Percentiles rank a stretch among this genome's conserved stretches.
Conservation (phyloP, 2,113 vertebrate genomes). For the Bungarus multicinctus region DNA sequence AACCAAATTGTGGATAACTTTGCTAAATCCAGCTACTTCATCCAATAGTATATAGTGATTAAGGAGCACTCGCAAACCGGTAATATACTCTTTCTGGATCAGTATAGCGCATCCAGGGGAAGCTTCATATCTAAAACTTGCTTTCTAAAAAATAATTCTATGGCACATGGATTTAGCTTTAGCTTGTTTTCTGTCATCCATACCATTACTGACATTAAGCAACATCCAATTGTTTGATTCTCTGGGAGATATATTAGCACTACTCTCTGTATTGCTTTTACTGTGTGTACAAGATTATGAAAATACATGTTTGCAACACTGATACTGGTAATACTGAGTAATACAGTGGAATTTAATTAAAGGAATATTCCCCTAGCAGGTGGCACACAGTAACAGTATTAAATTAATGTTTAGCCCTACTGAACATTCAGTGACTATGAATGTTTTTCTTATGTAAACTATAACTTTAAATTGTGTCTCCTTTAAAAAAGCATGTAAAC, state of each 20-base stretch:
- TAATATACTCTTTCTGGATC: not conserved
- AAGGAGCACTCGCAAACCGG: not conserved
- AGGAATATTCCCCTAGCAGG: not conserved
- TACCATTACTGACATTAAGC: not conserved
- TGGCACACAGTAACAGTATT: not conserved
- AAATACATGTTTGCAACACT: not conserved
- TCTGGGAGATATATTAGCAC: not conserved
- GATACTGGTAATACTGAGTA: not conserved
- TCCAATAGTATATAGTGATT: not conserved
- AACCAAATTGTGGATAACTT: not conserved
- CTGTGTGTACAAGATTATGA: not conserved
- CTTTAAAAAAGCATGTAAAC: not conserved
- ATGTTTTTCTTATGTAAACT: not conserved
- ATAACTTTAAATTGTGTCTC: not conserved
- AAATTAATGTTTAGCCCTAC: not conserved
- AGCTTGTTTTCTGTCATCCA: not conserved
- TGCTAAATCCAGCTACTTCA: not conserved
- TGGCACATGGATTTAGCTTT: not conserved
- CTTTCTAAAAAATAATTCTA: not conserved
- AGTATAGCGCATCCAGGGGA: not conserved
- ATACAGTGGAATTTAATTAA: not conserved
- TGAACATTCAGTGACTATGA: not conserved
- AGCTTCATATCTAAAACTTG: not conserved
- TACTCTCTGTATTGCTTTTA: not conserved
- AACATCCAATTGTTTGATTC: not conserved